Base-by-base conservation (phyloP, 2,888 invertebrate species). In the Eilema sororculum region DNA sequence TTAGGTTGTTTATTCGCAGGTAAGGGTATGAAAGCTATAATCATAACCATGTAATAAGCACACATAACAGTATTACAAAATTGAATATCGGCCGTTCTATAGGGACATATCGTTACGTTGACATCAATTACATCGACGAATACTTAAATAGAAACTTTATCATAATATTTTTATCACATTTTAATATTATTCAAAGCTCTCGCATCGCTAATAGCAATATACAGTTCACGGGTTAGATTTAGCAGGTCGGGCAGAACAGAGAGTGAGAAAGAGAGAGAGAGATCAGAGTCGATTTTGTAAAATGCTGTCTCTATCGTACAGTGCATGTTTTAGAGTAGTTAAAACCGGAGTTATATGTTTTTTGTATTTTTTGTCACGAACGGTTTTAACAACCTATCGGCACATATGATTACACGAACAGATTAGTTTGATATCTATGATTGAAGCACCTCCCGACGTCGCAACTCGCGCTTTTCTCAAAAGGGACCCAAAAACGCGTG, bases 91-190 rank as follows among this genome's bases (percentile, higher is more conserved):
- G 78, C 78, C 80, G 78, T 78, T 69, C 74, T 30, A 70, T 65
- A 69, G 61, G 33, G 12, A n/a, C n/a, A 5, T 61, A 33, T 41
- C 37, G 13, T 62, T 41, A 41, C 25, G 62, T 62, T 41, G 6
- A 62, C 25, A 62, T 41, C 25, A 20, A 41, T 62, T 62, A 62
- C 10, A 62, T 62, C 25, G 63, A 41, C 37, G 3, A 5, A 4
- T 33, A 37, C 16, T 41, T 22, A 41, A 28, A 37, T 24, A 37
- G 16, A 76, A 69, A 52, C 52, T 52, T 52, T 52, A 52, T 65
- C 9, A 30, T 56, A 30, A 63, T 28, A 56, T 37, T 61, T 56
- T 68, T 79, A 81, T 81, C 82, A 81, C 82, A 81, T 75, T 75
- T 71, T 56, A 75, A 79, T 30, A 74, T 67, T 79, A 78, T 68